Percentiles rank a stretch among this genome's conserved stretches.
Evolutionary conservation across 2,113 vertebrate genomes (phyloP).

Genomic region (Nyctibius bracteatus): DNA sequence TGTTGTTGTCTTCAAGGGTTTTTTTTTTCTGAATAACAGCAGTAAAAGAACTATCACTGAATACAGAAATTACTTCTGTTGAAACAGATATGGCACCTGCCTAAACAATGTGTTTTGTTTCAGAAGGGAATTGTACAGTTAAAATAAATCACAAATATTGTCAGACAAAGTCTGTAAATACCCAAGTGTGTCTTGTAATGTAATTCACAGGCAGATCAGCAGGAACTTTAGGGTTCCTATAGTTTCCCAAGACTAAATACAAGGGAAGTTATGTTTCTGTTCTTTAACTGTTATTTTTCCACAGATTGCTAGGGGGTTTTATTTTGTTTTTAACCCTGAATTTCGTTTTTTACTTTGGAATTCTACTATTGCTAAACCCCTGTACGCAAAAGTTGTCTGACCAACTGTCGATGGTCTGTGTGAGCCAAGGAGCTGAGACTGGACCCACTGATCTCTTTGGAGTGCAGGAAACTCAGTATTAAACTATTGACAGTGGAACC

Average conservation of each 20-base stretch:
- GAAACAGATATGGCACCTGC: slow-evolving; percentile 23
- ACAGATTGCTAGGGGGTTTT: neutral
- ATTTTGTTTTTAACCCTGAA: neutral
- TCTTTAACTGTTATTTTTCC: neutral
- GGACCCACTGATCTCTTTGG: neutral
- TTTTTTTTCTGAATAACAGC: neutral
- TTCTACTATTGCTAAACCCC: neutral
- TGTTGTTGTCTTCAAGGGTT: neutral
- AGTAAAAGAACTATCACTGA: neutral
- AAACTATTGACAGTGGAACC: neutral
- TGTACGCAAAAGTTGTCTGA: neutral
- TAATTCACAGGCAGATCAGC: neutral
- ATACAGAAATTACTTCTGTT: neutral
- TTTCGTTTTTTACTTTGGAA: neutral
- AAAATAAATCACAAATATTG: neutral
- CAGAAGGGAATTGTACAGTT: neutral
- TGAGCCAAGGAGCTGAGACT: neutral
- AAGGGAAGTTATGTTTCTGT: neutral
- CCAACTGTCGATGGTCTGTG: neutral
- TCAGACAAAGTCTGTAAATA: neutral
- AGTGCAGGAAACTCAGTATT: neutral
- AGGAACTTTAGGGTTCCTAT: neutral
- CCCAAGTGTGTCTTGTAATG: neutral
- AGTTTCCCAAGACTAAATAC: too few species aligned
- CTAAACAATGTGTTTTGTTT: slow-evolving; percentile 36